Evolutionary conservation across 2,797 vertebrate species (phyloP), one percentile per base, ranked within the genome.

Genomic region (Urosaurus nigricauda): DNA sequence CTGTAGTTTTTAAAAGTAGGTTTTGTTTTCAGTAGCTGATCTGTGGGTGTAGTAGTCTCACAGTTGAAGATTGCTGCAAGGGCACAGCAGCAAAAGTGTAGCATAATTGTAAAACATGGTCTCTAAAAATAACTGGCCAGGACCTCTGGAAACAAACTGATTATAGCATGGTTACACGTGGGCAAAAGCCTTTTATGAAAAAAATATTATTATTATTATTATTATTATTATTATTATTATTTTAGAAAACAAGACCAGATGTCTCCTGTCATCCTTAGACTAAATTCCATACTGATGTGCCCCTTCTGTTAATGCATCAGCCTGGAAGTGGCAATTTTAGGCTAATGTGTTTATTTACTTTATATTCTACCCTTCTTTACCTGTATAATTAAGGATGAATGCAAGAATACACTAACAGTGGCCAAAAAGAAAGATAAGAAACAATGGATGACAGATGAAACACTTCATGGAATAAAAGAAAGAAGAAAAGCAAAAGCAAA

Each of bases 161-260:
- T 86, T 89, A 68, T 86, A 71, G 88, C 21, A 53, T 86, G 79
- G 70, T 89, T 89, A 89, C 79, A 86, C 88, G 86, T 83, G 60
- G 79, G 17, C 71, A 83, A 86, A 26, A 83, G 13, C 84, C 71
- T 68, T 86, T 89, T 79, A 86, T 65, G 17, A 56, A 89, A 86
- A 85, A 83, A n/a, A n/a, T n/a, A n/a, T n/a, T n/a, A n/a, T n/a
- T n/a, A n/a, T n/a, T n/a, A n/a, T n/a, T n/a, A n/a, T n/a, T n/a
- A n/a, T n/a, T n/a, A n/a, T n/a, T n/a, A n/a, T n/a, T n/a, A n/a
- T n/a, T n/a, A n/a, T n/a, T n/a, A n/a, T n/a, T n/a, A n/a, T n/a
- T n/a, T 83, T 86, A 82, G 79, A 56, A 58, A 75, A 37, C n/a
- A 77, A 78, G 51, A 65, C 47, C 73, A 83, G 60, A 53, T 77